phyloP scores from a whole-genome alignment of 1,140 invertebrate genomes.

The Drosophila sproati region DNA sequence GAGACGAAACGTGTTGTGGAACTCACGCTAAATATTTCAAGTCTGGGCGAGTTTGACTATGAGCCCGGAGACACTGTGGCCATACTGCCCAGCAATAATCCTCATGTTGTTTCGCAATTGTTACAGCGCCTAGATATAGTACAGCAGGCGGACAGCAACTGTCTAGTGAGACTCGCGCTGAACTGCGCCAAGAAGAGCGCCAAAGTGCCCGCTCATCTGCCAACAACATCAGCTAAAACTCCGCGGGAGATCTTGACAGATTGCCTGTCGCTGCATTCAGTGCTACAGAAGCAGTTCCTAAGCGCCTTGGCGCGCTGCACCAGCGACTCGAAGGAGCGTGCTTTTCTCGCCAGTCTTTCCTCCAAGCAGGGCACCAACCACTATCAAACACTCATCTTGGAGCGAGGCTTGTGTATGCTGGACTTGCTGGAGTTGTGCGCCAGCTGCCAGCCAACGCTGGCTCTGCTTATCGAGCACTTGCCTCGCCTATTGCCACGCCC shows the following conservation, averaged over 20 bases:
- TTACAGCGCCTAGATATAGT: conserved; percentile 48
- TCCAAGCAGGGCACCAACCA: conserved; percentile 65
- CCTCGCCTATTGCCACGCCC: conserved; percentile 90
- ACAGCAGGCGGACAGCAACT: conserved; percentile 49
- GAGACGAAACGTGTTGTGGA: conserved; percentile 64
- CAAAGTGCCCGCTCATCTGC: conserved; percentile 83
- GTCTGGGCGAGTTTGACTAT: conserved; percentile 23
- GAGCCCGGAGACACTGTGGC: conserved; percentile 75
- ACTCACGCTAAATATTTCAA: conserved; percentile 45
- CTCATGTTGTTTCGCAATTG: conserved; percentile 38
- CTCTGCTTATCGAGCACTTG: conserved; percentile 89
- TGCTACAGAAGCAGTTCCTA: conserved; percentile 84
- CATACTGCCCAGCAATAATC: conserved; percentile 60
- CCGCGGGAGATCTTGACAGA: conserved; percentile 77
- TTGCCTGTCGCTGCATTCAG: conserved; percentile 75
- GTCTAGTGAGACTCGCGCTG: conserved; percentile 32
- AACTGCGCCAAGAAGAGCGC: conserved; percentile 63
- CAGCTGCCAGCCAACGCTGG: conserved; percentile 88
- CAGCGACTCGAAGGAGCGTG: conserved; percentile 41
- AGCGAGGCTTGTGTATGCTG: conserved; percentile 85
- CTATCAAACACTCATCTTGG: conserved; percentile 67
- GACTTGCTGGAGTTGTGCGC: conserved; percentile 89
- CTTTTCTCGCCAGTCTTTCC: conserved; percentile 61
- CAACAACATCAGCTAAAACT: conserved; percentile 51
- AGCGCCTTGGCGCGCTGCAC: conserved; percentile 58